Conservation (phyloP, 2,797 vertebrate species). For the Gephyroberyx darwinii region DNA sequence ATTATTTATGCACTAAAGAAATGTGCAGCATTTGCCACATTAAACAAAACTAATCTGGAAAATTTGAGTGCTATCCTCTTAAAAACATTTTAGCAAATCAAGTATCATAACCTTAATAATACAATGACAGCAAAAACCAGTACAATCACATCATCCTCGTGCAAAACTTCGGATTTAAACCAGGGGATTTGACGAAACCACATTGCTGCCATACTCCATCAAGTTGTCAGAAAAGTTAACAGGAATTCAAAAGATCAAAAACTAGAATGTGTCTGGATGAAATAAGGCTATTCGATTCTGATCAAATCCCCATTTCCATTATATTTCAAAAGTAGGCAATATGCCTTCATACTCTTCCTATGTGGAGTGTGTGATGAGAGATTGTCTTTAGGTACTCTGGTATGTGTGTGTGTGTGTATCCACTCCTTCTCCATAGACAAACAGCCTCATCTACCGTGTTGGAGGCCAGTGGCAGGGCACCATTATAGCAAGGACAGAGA, state of each 20-base stretch:
- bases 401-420: conserved; percentile 20
- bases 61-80: no score
- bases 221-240: not conserved
- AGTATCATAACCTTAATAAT: conserved; percentile 4
- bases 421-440: not conserved
- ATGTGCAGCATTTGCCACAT: not conserved
- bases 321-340: conserved; percentile 4
- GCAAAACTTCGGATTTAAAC: not conserved
- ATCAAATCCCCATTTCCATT: conserved; percentile 10
- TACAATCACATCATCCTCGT: not conserved
- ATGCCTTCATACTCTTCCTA: not conserved
- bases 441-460: not conserved
- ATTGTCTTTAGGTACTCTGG: conserved; percentile 24
- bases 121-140: not conserved
- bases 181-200: not conserved
- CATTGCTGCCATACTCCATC: not conserved
- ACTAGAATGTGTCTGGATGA: not conserved
- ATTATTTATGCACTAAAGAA: not conserved
- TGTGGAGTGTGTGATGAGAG: conserved; percentile 8
- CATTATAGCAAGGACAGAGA: conserved; percentile 6
- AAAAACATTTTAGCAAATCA: not conserved
- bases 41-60: not conserved
- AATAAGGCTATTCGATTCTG: not conserved
- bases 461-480: conserved; percentile 10
- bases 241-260: not conserved